Evolutionary conservation across 2,797 vertebrate genomes (phyloP), one percentile per base, ranked within the genome.

Genomic region (Platalea minor): DNA sequence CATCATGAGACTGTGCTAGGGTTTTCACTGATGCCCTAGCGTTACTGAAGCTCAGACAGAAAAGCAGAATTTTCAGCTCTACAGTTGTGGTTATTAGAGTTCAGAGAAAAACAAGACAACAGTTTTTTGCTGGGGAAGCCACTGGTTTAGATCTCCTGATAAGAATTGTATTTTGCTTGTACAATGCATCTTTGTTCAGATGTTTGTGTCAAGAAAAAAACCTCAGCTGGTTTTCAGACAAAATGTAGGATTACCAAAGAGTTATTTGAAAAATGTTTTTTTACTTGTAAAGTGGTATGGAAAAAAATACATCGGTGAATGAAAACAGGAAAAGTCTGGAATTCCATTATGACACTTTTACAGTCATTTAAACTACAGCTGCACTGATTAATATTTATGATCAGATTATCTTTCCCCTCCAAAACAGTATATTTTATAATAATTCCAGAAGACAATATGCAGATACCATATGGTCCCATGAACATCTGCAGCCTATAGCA

Each of bases 401-500:
- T 59, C 65, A 79, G 75, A 77, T 88, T 93, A 78, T 83, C 89
- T 61, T 61, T 41, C 65, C 65, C 63, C 46, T 89, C 69, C 60
- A 93, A 95, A 96, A 33, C 29, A 84, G 63, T 59, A 17, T 45
- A 63, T 81, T 94, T 85, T 0, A 0, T 63, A 95, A 73, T 94
- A 96, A 95, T 78, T 96, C 87, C 65, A 85, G 76, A 59, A 93
- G 87, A 96, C 69, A 95, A 84, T 85, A 45, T 88, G 89, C 82
- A 95, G 92, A 95, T 75, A 61, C 68, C 96, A 95, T 94, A 96
- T 86, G 96, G 91, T 72, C 82, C 92, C 4, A 3, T 15, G 73
- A 94, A 94, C 94, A 97, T 94, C 93, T 96, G 95, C 89, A 97
- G 87, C 93, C 84, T 78, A 83, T 31, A 93, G 95, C 78, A 61